These are phyloP conservation scores for Centropus bengalensis DNA, from an alignment of 2,113 vertebrate genomes.

Conservation along the genomic window DNA sequence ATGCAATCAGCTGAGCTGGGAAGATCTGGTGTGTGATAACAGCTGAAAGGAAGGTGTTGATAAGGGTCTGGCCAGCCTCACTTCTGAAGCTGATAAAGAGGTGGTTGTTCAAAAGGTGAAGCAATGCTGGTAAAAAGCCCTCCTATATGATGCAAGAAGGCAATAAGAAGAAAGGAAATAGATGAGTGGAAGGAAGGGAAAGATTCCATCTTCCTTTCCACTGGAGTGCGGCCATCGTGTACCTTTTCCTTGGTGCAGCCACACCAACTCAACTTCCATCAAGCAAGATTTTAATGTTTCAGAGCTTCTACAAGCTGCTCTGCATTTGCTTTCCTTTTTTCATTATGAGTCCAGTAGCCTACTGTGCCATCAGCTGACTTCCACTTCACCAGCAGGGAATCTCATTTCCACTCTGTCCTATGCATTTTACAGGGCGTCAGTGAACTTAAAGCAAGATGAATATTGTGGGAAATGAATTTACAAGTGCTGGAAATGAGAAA, in stretches of 20 bases:
- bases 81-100: not conserved
- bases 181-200: not conserved
- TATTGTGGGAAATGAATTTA: conserved; percentile 46
- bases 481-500: conserved; percentile 58
- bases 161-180: not conserved
- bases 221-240: not conserved
- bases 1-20: not conserved
- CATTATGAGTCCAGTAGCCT: conserved; percentile 16
- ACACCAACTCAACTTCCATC: not conserved
- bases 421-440: conserved; percentile 12
- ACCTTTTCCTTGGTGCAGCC: not conserved
- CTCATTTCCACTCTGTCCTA: conserved; percentile 46
- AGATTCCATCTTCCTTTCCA: not conserved
- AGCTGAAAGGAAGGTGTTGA: not conserved
- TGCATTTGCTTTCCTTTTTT: conserved; percentile 49
- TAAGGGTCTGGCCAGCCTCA: not conserved
- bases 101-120: too few species aligned
- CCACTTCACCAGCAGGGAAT: conserved; percentile 61
- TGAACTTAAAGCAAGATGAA: conserved; percentile 41
- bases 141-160: not conserved
- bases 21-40: not conserved
- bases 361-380: conserved; percentile 61
- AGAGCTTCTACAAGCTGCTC: conserved; percentile 20
- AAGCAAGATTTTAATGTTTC: conserved; percentile 22
- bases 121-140: not conserved